phyloP scores from a whole-genome alignment of 64 coral and sea anemone genomes.

The Montipora sp. region DNA sequence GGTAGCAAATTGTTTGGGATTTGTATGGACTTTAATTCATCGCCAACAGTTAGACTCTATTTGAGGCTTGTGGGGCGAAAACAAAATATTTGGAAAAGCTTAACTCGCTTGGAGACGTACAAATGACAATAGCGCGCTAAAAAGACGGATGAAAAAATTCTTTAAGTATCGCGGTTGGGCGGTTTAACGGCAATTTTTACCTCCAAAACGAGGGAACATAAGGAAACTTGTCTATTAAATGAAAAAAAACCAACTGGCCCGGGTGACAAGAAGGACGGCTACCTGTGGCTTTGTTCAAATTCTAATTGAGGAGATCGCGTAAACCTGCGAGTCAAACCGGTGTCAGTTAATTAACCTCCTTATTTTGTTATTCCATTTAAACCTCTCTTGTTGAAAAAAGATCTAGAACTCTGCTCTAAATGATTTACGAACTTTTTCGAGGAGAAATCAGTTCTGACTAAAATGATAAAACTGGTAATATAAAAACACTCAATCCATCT shows the following conservation, averaged over 20 bases:
- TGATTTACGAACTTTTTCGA: background rate
- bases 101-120: background rate
- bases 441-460: background rate
- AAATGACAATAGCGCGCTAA: background rate
- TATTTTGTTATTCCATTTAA: background rate
- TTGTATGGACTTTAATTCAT: background rate
- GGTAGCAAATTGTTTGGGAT: slow-evolving; percentile 13
- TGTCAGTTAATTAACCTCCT: slow-evolving; percentile 7
- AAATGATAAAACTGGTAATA: background rate
- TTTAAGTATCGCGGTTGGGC: background rate
- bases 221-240: background rate
- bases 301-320: slow-evolving; percentile 28
- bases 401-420: background rate
- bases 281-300: slow-evolving; percentile 15
- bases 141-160: slow-evolving; percentile 15
- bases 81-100: slow-evolving; percentile 46
- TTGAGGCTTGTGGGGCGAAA: background rate
- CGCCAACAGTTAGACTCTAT: background rate
- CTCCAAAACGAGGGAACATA: background rate
- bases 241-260: background rate
- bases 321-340: background rate
- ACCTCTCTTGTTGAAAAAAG: background rate
- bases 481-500: background rate
- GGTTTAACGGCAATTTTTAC: slow-evolving; percentile 26
- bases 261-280: background rate